Percentiles rank a stretch among this genome's conserved stretches.
Conservation (phyloP, 2,113 vertebrate species). For the Microtus oregoni region DNA sequence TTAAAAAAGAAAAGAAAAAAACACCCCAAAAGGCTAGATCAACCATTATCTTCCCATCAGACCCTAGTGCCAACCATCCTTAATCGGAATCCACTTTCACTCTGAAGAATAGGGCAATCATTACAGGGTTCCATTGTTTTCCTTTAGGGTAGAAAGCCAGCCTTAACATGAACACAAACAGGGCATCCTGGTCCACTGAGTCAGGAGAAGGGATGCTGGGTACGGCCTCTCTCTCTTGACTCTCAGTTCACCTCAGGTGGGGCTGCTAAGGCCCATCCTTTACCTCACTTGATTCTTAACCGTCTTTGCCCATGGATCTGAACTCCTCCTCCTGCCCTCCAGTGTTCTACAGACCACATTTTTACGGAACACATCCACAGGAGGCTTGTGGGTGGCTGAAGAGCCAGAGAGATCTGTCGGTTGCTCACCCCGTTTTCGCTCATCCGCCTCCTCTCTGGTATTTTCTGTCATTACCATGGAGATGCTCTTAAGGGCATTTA, state of each 20-base stretch:
- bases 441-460: background rate
- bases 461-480: conserved; percentile 46
- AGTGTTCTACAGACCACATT: background rate
- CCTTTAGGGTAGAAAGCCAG: background rate
- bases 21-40: no score
- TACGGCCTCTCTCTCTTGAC: accelerated
- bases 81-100: background rate
- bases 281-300: background rate
- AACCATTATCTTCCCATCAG: background rate
- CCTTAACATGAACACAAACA: background rate
- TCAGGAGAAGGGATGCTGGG: background rate
- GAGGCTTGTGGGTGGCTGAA: background rate
- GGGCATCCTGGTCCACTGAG: background rate
- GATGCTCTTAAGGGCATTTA: conserved; percentile 25
- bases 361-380: background rate
- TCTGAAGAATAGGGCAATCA: background rate
- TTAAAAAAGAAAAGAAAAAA: no score
- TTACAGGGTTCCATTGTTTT: background rate
- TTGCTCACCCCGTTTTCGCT: background rate
- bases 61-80: background rate
- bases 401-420: background rate
- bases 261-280: background rate
- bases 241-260: background rate
- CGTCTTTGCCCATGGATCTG: background rate
- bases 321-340: background rate